Percentiles rank a stretch among this genome's conserved stretches.
Evolutionary conservation across 2,113 vertebrate genomes (phyloP).

Genomic region (Heliornis fulica): DNA sequence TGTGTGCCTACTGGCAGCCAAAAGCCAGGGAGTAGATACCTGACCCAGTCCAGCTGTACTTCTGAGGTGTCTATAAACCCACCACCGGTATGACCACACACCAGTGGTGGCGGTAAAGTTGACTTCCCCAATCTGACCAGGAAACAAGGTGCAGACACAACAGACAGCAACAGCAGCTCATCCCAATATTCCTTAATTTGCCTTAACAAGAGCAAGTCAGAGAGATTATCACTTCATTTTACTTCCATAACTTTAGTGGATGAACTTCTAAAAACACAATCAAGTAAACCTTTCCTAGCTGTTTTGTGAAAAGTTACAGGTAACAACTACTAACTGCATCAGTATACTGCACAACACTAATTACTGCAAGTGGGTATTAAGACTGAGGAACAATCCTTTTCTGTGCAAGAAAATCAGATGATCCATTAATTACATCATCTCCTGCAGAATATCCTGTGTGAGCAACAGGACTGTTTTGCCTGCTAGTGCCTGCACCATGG

Average conservation of each 20-base stretch:
- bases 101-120: accelerated
- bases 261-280: not conserved
- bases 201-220: not conserved
- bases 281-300: not conserved
- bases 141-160: not conserved
- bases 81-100: accelerated
- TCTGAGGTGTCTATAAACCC: not conserved
- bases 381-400: not conserved
- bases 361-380: not conserved
- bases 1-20: not conserved
- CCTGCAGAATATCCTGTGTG: not conserved
- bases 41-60: not conserved
- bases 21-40: not conserved
- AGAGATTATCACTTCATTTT: not conserved
- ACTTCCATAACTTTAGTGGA: not conserved
- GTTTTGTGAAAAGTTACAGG: not conserved
- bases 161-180: not conserved
- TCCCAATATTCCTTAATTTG: too few relatives aligned
- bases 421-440: not conserved
- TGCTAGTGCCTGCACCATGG: not conserved
- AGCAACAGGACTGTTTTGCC: not conserved
- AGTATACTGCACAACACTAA: not conserved
- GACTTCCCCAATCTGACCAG: accelerated
- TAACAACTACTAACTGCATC: not conserved
- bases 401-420: not conserved